Base-by-base conservation (phyloP, 2,888 invertebrate species). In the Pyrochroa serraticornis region DNA sequence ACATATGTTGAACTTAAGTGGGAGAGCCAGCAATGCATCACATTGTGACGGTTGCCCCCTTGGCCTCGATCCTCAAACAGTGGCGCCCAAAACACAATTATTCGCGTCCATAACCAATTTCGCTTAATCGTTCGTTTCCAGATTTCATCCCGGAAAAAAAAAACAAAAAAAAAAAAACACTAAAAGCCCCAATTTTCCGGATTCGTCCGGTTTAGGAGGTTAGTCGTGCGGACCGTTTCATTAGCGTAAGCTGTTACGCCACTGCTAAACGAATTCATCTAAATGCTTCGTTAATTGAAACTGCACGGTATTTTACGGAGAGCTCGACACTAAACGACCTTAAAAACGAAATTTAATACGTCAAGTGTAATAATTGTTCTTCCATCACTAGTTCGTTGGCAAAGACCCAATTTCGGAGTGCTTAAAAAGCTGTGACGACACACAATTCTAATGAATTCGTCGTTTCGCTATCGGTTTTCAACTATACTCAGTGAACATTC, bases 261-360 rank as follows among this genome's bases (percentile, higher is more conserved):
- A 62, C 69, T 71, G 70, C 13, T 46, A 44, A 60, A 57, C 49
- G 39, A 49, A 57, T 53, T 53, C 61, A 60, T 62, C 63, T 66
- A 65, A 71, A 71, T 63, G 68, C 61, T 70, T 66, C 38, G 63
- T 73, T 74, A 75, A 75, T 75, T 75, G 74, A 66, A 69, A 68
- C 68, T 67, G 69, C 67, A 70, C 66, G 63, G 65, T 65, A 70
- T 68, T 70, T 65, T 66, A 66, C 65, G 62, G 68, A 69, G 65
- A 69, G 69, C 65, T 32, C 38, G 32, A 22, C 66, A 64, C 61
- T 65, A 65, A 50, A 65, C 61, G 63, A 62, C 60, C 67, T 67
- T 55, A 46, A 63, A 62, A 64, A 56, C 64, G 58, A 63, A 49
- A 49, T 46, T 57, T 64, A 63, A 64, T 65, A 65, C 62, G 60